Percentiles rank a stretch among this genome's conserved stretches.
Conservation (phyloP, 2,797 vertebrate genomes). For the Echiichthys vipera region DNA sequence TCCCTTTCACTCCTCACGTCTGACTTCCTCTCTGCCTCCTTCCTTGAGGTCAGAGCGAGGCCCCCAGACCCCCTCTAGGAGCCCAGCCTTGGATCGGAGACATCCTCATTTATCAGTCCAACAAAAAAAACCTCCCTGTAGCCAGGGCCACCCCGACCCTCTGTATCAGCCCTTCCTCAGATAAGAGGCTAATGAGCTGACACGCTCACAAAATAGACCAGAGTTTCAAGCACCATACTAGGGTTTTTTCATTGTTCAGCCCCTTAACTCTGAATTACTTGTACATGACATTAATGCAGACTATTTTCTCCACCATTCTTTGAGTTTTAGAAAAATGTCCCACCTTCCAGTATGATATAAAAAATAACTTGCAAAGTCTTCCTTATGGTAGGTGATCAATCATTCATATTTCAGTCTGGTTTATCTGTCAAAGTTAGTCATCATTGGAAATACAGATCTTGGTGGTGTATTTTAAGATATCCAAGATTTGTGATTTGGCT, state of each 20-base stretch:
- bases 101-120: constrained; percentile 50
- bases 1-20: constrained; percentile 50
- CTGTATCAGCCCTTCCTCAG: constrained; percentile 37
- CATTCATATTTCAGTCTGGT: not conserved
- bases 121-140: constrained; percentile 32
- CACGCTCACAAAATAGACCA: constrained; percentile 31
- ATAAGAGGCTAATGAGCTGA: constrained; percentile 64
- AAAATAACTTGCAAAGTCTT: constrained; percentile 12
- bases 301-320: not conserved
- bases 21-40: constrained; percentile 43
- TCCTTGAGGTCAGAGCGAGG: constrained; percentile 45
- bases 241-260: constrained; percentile 4
- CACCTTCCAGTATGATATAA: not conserved
- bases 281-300: not conserved
- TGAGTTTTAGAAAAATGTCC: not conserved
- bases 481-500: constrained; percentile 1
- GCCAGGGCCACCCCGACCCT: constrained; percentile 64
- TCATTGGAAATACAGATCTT: not conserved
- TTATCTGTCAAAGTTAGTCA: constrained; percentile 7
- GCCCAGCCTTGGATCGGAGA: constrained; percentile 45
- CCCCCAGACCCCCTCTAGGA: constrained; percentile 7
- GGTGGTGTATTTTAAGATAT: constrained; percentile 13
- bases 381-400: not conserved
- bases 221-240: constrained; percentile 19
- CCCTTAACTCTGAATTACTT: not conserved